A percentile compares a stretch with the other conserved stretches of the same genome.
Conservation (phyloP, 35 echinoderm and acorn worm species). For the Lytechinus pictus region DNA sequence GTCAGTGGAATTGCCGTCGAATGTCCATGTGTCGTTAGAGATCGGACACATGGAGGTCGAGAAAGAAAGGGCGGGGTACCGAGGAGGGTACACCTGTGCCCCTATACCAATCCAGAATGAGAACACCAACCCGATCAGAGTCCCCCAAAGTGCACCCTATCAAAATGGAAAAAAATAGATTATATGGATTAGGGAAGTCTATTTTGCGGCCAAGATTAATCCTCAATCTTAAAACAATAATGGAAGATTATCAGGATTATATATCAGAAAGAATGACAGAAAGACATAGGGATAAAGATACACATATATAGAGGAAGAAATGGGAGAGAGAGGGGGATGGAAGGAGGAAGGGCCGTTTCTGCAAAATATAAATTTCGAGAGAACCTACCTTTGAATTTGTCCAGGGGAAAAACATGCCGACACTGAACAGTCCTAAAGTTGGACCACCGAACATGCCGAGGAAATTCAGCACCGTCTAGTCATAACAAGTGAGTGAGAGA, state of each 20-base stretch:
- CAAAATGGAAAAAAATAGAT: not conserved
- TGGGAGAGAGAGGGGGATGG: no score
- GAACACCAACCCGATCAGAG: slow-evolving; percentile 52
- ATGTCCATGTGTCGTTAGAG: not conserved
- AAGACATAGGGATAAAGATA: no score
- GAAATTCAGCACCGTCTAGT: slow-evolving; percentile 72
- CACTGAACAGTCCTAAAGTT: slow-evolving; percentile 78
- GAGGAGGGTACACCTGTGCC: slow-evolving; percentile 58
- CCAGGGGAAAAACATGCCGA: slow-evolving; percentile 90
- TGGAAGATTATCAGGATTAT: no score
- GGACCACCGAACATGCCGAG: slow-evolving; percentile 80
- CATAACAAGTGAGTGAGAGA: not conserved
- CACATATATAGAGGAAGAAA: no score
- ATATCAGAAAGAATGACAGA: no score
- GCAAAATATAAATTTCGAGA: not conserved
- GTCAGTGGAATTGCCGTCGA: not conserved
- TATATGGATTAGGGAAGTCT: no score
- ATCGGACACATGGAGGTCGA: not conserved
- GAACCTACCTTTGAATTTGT: slow-evolving; percentile 74
- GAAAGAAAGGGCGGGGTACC: slow-evolving; percentile 19
- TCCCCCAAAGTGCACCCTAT: slow-evolving; percentile 61
- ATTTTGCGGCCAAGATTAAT: no score
- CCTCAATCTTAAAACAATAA: no score
- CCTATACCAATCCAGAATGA: slow-evolving; percentile 67
- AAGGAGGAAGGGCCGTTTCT: no score